These are phyloP conservation scores for Notothenia rossii DNA, from an alignment of 2,113 vertebrate species.

Conservation along the genomic window DNA sequence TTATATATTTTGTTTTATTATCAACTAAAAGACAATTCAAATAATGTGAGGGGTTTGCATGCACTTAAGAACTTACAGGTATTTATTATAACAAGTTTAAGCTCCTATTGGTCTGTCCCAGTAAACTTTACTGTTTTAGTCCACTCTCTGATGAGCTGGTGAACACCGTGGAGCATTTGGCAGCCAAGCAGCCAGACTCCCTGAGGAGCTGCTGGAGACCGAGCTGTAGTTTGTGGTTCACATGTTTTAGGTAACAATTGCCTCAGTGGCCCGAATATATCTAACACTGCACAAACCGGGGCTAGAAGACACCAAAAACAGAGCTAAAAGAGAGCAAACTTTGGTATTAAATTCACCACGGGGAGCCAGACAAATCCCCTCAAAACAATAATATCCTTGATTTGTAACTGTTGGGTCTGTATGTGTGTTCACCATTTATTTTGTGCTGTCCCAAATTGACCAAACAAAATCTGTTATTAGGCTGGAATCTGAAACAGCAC, in stretches of 20 bases:
- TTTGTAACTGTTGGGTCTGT: too few relatives aligned
- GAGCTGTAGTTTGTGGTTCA: background rate
- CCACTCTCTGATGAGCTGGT: background rate
- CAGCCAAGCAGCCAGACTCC: background rate
- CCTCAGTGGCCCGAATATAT: background rate
- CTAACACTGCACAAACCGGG: background rate
- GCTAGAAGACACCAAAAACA: too few relatives aligned
- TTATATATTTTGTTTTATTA: background rate
- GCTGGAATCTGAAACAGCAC: background rate
- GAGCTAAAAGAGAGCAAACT: too few relatives aligned
- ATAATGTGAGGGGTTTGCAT: background rate
- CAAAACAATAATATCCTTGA: too few relatives aligned
- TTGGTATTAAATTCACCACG: too few relatives aligned
- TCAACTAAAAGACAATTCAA: background rate
- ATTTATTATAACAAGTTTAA: too few relatives aligned
- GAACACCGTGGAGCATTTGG: background rate
- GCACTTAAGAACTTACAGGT: background rate
- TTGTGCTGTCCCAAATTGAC: background rate
- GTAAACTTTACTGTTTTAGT: background rate
- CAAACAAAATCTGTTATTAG: background rate
- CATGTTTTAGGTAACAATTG: background rate
- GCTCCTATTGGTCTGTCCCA: background rate
- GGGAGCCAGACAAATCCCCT: too few relatives aligned
- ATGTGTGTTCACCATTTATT: too few relatives aligned
- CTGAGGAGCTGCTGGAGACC: background rate